Percentiles rank a stretch among this genome's conserved stretches.
Conservation (phyloP, 2,113 vertebrate genomes). For the Jacana jacana region DNA sequence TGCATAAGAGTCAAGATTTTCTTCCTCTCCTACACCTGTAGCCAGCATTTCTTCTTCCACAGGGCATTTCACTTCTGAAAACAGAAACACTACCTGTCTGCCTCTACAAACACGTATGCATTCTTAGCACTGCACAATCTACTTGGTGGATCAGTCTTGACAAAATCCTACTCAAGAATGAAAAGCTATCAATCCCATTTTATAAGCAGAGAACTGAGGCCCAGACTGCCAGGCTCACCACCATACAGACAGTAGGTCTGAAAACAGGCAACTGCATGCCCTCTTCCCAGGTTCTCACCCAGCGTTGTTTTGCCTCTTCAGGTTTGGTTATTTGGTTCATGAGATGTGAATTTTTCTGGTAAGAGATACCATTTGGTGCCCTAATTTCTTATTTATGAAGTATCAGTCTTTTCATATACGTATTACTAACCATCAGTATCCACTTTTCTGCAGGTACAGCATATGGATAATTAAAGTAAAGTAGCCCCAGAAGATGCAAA, state of each 20-base stretch:
- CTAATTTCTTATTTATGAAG: not conserved
- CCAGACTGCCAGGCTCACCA: not conserved
- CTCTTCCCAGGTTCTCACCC: not conserved
- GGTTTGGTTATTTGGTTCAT: not conserved
- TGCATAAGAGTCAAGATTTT: not conserved
- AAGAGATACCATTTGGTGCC: not conserved
- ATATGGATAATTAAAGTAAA: not conserved
- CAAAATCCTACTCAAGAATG: not conserved
- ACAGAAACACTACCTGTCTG: not conserved
- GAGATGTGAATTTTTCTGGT: not conserved
- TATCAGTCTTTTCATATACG: not conserved
- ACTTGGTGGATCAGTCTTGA: not conserved
- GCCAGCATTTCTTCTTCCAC: not conserved
- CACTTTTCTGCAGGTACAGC: not conserved
- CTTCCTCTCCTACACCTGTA: not conserved
- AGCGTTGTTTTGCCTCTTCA: not conserved
- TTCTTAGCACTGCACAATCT: not conserved
- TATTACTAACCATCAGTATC: not conserved
- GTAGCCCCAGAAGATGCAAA: not conserved
- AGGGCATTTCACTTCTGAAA: not conserved
- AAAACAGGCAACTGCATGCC: not conserved
- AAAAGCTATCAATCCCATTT: not conserved
- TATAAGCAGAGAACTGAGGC: not conserved
- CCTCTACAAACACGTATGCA: not conserved
- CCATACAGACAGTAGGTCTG: not conserved